A percentile compares a stretch with the other conserved stretches of the same genome.
Evolutionary conservation across 2,113 vertebrate species (phyloP).

Genomic region (Oxygymnocypris stewartii): DNA sequence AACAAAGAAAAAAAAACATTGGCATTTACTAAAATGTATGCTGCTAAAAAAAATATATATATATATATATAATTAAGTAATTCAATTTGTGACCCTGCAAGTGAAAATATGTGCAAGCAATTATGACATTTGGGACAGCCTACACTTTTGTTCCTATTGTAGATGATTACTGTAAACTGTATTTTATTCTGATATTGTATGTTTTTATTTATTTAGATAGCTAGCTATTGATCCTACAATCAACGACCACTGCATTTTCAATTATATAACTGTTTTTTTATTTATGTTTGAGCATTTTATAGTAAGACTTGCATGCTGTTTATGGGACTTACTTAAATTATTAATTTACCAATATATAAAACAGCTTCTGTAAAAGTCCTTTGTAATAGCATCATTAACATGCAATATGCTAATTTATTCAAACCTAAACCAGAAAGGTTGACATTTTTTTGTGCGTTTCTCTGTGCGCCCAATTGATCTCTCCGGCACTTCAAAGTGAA

Average conservation of each 20-base stretch:
- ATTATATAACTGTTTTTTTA: neutral
- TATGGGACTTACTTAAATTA: neutral
- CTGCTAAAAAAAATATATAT: too few species aligned
- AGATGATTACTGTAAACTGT: neutral
- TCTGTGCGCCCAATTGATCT: neutral
- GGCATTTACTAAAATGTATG: neutral
- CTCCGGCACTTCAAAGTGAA: constrained; percentile 13
- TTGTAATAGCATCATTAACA: neutral
- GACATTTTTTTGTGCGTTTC: neutral
- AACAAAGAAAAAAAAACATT: too few species aligned
- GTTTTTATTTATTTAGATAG: too few species aligned
- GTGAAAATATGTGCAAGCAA: too few species aligned
- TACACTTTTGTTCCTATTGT: neutral
- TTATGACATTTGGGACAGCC: neutral
- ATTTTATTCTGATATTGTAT: neutral
- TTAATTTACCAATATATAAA: neutral
- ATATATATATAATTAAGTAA: too few species aligned
- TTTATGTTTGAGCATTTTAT: neutral
- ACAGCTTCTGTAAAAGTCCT: neutral
- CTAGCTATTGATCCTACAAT: too few species aligned
- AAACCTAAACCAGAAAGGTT: neutral
- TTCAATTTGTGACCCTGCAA: neutral
- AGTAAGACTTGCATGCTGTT: neutral
- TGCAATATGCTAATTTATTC: neutral
- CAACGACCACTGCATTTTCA: neutral